These are phyloP conservation scores for Ylistrum balloti DNA, from an alignment of 1,140 invertebrate genomes.

Conservation along the genomic window DNA sequence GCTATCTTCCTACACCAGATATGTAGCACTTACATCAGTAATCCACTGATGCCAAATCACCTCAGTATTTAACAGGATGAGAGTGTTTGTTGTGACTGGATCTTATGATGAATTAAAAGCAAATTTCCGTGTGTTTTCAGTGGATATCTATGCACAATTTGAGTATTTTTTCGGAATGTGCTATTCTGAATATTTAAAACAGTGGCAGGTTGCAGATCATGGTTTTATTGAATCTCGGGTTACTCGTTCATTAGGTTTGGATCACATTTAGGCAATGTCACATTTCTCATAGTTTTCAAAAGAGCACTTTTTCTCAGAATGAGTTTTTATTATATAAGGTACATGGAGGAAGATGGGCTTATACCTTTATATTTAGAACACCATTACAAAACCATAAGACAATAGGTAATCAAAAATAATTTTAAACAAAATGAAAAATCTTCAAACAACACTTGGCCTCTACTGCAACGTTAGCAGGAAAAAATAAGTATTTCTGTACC, in stretches of 20 bases:
- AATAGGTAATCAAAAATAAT: too few relatives aligned
- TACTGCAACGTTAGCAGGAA: too few relatives aligned
- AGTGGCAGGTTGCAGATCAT: not conserved
- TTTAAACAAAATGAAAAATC: too few relatives aligned
- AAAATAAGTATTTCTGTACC: too few relatives aligned
- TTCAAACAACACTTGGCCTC: too few relatives aligned
- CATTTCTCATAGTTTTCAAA: not conserved
- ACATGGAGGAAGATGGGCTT: too few relatives aligned
- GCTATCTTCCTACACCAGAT: not conserved
- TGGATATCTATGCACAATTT: conserved; percentile 10
- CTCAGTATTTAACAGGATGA: not conserved
- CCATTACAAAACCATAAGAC: not conserved
- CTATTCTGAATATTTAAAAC: not conserved
- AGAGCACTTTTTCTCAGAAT: not conserved
- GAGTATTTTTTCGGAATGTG: not conserved
- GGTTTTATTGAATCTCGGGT: not conserved
- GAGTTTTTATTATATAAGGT: too few relatives aligned
- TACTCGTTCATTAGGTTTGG: not conserved
- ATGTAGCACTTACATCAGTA: not conserved
- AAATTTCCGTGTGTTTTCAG: not conserved
- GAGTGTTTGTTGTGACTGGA: not conserved
- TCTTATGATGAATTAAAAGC: not conserved
- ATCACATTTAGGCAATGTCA: not conserved
- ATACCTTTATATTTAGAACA: not conserved
- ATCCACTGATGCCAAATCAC: conserved; percentile 18